Conservation (phyloP, 1,140 invertebrate genomes). For the Amyelois transitella region DNA sequence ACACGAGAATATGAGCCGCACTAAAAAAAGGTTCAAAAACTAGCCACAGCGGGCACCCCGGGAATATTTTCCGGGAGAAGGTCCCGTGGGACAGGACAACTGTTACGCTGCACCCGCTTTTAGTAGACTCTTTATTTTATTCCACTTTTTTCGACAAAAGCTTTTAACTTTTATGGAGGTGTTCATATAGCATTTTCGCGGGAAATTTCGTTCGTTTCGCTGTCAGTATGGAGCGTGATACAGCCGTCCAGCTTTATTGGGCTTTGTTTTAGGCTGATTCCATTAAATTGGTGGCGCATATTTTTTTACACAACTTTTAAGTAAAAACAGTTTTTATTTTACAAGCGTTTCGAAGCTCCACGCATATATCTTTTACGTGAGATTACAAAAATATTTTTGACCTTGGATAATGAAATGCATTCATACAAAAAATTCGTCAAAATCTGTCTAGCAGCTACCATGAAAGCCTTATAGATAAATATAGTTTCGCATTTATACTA, state of each 20-base stretch:
- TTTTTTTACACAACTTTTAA: not conserved
- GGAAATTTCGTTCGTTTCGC: constrained; percentile 34
- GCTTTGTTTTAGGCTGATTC: constrained; percentile 6
- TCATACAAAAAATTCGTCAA: too few species aligned
- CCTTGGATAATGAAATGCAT: too few species aligned
- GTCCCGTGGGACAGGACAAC: constrained; percentile 46
- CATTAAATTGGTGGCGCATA: not conserved
- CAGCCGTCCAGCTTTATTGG: constrained; percentile 6
- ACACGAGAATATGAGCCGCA: not conserved
- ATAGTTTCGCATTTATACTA: too few species aligned
- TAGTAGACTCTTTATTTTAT: constrained; percentile 46
- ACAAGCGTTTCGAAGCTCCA: too few species aligned
- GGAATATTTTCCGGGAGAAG: constrained; percentile 35
- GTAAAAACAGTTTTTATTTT: too few species aligned
- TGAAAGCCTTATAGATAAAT: too few species aligned
- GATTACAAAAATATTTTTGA: too few species aligned
- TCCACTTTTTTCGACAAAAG: constrained; percentile 53
- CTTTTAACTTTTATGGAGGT: constrained; percentile 58
- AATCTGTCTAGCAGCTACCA: too few species aligned
- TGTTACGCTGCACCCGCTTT: constrained; percentile 41
- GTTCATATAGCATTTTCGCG: constrained; percentile 38
- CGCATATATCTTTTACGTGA: too few species aligned
- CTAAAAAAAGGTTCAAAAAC: constrained; percentile 14
- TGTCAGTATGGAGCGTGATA: constrained; percentile 4
- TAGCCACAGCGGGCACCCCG: constrained; percentile 12